phyloP scores from a whole-genome alignment of 2,888 invertebrate species.

The Amiota minor region DNA sequence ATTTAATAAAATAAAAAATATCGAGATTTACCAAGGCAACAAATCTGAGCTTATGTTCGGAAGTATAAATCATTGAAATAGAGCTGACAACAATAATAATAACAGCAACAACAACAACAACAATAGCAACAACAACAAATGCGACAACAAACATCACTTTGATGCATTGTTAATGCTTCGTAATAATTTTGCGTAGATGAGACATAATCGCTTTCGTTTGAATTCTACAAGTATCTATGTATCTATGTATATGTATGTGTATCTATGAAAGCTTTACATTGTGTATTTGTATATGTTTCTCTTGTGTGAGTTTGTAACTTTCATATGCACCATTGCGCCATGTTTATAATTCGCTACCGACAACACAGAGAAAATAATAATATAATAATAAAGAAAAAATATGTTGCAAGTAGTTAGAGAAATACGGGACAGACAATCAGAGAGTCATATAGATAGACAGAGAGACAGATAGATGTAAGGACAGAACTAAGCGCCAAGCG shows the following conservation, averaged over 20 bases:
- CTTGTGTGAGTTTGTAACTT: not conserved
- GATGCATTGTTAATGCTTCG: slow-evolving; percentile 24
- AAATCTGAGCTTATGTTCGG: not conserved
- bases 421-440: too few species aligned
- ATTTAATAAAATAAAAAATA: not conserved
- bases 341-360: not conserved
- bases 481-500: slow-evolving; percentile 15
- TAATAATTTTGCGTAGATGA: slow-evolving; percentile 23
- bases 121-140: slow-evolving; percentile 4
- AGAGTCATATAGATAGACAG: too few species aligned
- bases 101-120: not conserved
- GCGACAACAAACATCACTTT: slow-evolving; percentile 10
- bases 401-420: too few species aligned
- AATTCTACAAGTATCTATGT: not conserved
- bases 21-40: not conserved
- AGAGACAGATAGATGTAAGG: not conserved
- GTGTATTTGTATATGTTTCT: too few species aligned
- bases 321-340: not conserved
- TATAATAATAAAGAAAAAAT: not conserved
- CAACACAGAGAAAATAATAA: slow-evolving; percentile 4
- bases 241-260: too few species aligned
- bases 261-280: not conserved
- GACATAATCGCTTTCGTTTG: slow-evolving; percentile 17
- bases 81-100: not conserved
- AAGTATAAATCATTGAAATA: slow-evolving; percentile 19